Base-by-base conservation (phyloP, 2,797 vertebrate species). In the Esox masquinongy region DNA sequence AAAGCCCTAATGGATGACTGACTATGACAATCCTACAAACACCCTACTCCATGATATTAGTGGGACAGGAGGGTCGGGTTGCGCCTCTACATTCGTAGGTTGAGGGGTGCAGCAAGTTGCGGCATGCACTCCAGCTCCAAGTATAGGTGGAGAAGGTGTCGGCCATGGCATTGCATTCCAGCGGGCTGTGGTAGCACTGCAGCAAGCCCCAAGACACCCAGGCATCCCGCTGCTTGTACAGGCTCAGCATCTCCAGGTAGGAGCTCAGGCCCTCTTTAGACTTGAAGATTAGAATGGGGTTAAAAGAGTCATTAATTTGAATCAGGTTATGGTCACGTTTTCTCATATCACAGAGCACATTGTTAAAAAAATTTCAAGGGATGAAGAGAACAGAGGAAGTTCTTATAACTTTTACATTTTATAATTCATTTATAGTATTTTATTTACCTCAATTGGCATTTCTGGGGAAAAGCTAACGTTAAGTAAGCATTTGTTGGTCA, bases 181-280 rank as follows among this genome's bases (percentile, higher is more conserved):
- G 92, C 76, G 91, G 91, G 7, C 79, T 90, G 0, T 91, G 93
- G 51, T 92, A 91, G 78, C 92, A 92, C 0, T 95, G 95, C 82
- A 92, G 93, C 80, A 94, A 94, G 81, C 94, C 94, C 0, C 90
- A 94, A 29, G 93, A 91, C 0, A 90, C 94, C 68, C 93, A 93
- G 74, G 94, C 94, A 82, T 94, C 94, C 50, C 85, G 88, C 77
- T 95, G 95, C 86, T 94, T 95, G 74, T 94, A 93, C 87, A 94
- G 74, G 14, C 94, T 88, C 91, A 93, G 81, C 94, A 94, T 73
- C 84, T 94, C 76, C 93, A 94, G 0, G 94, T 94, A 84, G 92
- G 92, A 78, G 93, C 94, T 82, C 94, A 94, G 0, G 92, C 93
- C 0, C 92, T 93, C 0, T 93, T 94, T 16, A 94, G 94, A 0